Evolutionary conservation across 2,113 vertebrate genomes (phyloP), one percentile per base, ranked within the genome.

Genomic region (Uropsilus gracilis): DNA sequence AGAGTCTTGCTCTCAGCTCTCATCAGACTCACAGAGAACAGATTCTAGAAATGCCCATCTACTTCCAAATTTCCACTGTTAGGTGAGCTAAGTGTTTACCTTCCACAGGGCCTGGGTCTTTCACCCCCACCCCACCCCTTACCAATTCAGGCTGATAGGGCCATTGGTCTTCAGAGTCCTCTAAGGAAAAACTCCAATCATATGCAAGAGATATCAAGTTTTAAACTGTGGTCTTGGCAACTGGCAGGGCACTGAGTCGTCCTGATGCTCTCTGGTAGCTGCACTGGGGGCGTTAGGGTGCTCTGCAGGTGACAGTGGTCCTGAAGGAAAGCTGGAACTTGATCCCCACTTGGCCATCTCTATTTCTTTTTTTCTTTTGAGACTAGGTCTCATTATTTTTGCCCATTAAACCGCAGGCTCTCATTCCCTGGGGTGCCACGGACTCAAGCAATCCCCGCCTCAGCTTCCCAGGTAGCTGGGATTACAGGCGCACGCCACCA

Each of bases 261-360:
- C 34, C 1, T 1, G 4, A 14, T 24, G 9, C 32, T 39, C 7
- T 34, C 2, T 32, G n/a, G 59, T 44, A 72, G 63, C 0, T 22
- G 17, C 0, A 6, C 10, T 14, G 14, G 5, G 22, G 32, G 18
- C 14, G n/a, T 37, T 37, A 55, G 53, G 20, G 53, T 20, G 8
- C 53, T 55, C 48, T 50, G 20, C 53, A 55, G 53, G 20, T 1
- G 8, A 24, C 17, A 32, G 57, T 0, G 0, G 17, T 55, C 44
- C 73, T 64, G 39, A n/a, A 13, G 30, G 57, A 28, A 18, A 76
- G 86, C 42, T 0, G 2, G 55, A 39, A 77, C 66, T 8, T 16
- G 24, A 5, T 20, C 42, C 37, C 66, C 46, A 34, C 30, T 6
- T 20, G 24, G 32, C 30, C 48, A 34, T n/a, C n/a, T n/a, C n/a